Evolutionary conservation across 23 tunicate species (phyloP), one percentile per base, ranked within the genome.

Genomic region (Trididemnum nubilum): DNA sequence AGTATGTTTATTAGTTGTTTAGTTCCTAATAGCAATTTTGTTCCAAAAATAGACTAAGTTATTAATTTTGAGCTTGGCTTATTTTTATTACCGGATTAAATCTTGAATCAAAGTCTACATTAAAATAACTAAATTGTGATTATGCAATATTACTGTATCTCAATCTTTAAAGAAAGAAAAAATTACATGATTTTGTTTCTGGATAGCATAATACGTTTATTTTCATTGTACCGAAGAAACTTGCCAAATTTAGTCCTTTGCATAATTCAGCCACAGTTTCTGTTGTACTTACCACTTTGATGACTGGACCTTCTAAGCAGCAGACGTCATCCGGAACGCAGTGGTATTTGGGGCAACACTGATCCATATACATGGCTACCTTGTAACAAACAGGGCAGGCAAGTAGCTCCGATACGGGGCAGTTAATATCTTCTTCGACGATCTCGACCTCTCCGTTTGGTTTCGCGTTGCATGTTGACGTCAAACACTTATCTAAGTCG

Each of bases 261-360:
- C 57, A 9, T n/a, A n/a, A n/a, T n/a, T n/a, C n/a, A n/a, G n/a
- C n/a, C n/a, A n/a, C n/a, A n/a, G n/a, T n/a, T 49, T 9, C 18
- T 49, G 57, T 9, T 30, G 33, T 7, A 73, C 81, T 57, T 72
- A 83, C 87, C 59, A 73, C 31, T 81, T 82, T 91, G 23, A 81
- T 78, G 2, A 81, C 27, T 19, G 81, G 65, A 9, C 87, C 97
- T 60, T 82, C 91, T 27, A 82, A n/a, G 64, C 97, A 91, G 54
- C 97, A 91, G 0, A 91, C 87, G 33, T 81, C 91, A 70, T 85
- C 87, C 15, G 90, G 90, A 1, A 91, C 91, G 59, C 97, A 91
- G 19, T 76, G 64, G 63, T 85, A 90, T 34, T 24, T 40, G 12
- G 74, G 85, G 50, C 97, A 91, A 58, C 97, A 91, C 30, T 90